A percentile compares a stretch with the other conserved stretches of the same genome.
Evolutionary conservation across 1,140 invertebrate species (phyloP).

Genomic region (Polypedilum pembai): DNA sequence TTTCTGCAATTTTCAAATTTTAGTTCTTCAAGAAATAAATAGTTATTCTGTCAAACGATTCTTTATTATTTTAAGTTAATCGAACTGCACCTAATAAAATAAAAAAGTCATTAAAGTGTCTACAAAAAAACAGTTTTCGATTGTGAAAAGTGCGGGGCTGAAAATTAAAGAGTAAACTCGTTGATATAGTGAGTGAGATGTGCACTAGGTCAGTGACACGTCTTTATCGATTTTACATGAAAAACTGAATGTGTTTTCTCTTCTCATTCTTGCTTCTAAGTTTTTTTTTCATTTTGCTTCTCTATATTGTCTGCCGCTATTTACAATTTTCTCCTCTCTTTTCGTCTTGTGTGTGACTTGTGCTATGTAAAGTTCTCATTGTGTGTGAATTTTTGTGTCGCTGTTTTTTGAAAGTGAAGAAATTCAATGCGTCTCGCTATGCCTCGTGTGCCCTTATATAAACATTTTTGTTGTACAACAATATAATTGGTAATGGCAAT

Average conservation of each 20-base stretch:
- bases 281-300: background rate
- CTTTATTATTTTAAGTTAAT: too few relatives aligned
- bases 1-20: too few relatives aligned
- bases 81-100: too few relatives aligned
- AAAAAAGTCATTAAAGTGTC: too few relatives aligned
- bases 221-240: constrained; percentile 28
- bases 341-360: background rate
- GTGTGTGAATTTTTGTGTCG: too few relatives aligned
- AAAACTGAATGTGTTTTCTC: constrained; percentile 22
- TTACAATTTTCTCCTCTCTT: background rate
- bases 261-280: constrained; percentile 1
- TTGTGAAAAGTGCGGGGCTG: background rate
- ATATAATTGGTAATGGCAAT: background rate
- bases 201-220: constrained; percentile 26
- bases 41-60: too few relatives aligned
- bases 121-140: too few relatives aligned
- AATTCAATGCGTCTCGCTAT: constrained; percentile 4
- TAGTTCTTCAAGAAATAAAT: too few relatives aligned
- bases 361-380: constrained; percentile 26
- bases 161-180: background rate
- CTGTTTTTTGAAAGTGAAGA: constrained; percentile 1
- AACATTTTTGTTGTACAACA: constrained; percentile 12
- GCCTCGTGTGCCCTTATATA: constrained; percentile 13
- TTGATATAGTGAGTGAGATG: constrained; percentile 17
- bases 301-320: constrained; percentile 5